Conservation (phyloP, 2,113 vertebrate genomes). For the Callocephalon fimbriatum region DNA sequence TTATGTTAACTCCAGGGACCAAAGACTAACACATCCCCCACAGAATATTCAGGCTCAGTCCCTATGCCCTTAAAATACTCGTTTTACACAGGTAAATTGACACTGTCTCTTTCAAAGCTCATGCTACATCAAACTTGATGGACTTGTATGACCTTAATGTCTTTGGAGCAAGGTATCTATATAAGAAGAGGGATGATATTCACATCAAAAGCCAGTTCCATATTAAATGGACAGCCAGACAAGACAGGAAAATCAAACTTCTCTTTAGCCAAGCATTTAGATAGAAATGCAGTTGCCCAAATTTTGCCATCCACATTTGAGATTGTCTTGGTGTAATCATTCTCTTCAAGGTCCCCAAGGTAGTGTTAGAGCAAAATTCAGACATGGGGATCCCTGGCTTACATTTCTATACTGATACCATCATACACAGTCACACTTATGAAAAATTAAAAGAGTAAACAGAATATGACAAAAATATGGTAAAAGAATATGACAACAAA, state of each 20-base stretch:
- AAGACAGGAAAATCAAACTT: background rate
- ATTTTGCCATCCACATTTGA: background rate
- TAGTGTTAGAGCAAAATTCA: background rate
- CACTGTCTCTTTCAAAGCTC: background rate
- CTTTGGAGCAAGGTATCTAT: background rate
- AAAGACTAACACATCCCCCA: background rate
- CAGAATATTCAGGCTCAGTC: background rate
- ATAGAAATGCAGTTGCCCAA: background rate
- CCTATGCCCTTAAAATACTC: background rate
- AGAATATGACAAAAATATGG: background rate
- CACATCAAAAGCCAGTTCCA: background rate
- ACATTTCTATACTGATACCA: background rate
- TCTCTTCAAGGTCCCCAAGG: background rate
- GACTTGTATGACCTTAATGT: background rate
- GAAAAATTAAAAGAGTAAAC: background rate
- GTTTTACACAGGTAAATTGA: background rate
- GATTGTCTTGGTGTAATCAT: background rate
- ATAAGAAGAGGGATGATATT: background rate
- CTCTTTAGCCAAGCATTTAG: background rate
- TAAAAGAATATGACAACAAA: background rate
- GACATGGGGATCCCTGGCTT: background rate
- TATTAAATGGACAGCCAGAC: background rate
- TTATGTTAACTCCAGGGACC: background rate
- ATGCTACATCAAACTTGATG: background rate
- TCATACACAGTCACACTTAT: fast-evolving